Evolutionary conservation across 2,113 vertebrate species (phyloP).

Genomic region (Budorcas taxicolor): DNA sequence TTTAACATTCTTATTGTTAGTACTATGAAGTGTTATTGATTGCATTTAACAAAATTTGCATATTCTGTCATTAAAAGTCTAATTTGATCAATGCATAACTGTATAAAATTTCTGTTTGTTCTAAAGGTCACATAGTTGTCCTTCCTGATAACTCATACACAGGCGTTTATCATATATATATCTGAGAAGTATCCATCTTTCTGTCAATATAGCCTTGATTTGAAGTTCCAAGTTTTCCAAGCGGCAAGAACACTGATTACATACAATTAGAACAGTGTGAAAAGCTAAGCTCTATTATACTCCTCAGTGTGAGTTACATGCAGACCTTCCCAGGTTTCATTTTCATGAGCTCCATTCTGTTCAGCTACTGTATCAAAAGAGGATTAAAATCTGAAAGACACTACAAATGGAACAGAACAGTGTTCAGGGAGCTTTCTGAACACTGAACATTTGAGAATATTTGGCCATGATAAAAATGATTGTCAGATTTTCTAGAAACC

Average conservation of each 20-base stretch:
- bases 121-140: not conserved
- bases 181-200: not conserved
- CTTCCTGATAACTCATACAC: not conserved
- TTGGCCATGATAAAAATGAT: conserved; percentile 19
- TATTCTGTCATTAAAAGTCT: not conserved
- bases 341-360: conserved; percentile 1
- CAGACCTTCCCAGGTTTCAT: conserved; percentile 37
- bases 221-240: not conserved
- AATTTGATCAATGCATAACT: not conserved
- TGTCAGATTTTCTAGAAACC: conserved; percentile 6
- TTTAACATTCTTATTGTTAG: not conserved
- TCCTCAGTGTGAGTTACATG: conserved; percentile 25
- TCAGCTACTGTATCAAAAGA: conserved; percentile 41
- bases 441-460: conserved; percentile 8
- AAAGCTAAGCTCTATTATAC: conserved; percentile 51
- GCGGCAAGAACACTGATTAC: not conserved
- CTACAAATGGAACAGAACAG: not conserved
- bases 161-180: not conserved
- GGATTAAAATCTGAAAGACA: conserved; percentile 46
- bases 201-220: not conserved
- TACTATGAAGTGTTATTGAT: not conserved
- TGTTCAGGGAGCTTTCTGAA: not conserved
- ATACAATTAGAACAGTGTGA: conserved; percentile 54
- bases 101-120: not conserved
- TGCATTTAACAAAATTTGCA: not conserved